Evolutionary conservation across 2,113 vertebrate genomes (phyloP), one percentile per base, ranked within the genome.

Genomic region (Lonchura striata): DNA sequence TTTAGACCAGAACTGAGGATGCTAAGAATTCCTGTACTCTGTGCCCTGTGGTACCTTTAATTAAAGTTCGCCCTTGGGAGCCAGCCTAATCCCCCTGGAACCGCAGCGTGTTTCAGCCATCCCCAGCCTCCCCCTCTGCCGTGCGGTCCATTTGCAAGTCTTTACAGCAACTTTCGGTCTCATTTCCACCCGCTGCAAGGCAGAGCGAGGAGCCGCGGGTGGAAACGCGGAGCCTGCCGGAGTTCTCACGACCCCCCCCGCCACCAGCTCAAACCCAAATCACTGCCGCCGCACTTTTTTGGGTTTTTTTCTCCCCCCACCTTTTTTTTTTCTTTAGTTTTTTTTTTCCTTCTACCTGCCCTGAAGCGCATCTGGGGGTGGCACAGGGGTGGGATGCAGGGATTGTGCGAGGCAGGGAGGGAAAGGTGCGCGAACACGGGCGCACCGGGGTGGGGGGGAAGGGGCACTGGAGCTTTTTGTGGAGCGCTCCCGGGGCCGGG

Each of bases 41-140:
- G 71, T 91, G 91, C 94, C 68, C 94, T 81, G 86, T 94, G 66
- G 93, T 92, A 92, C 95, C 92, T 97, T 97, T 92, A 95, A 97
- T 95, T 86, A 97, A 97, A 96, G 94, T 90, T 96, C 92, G 31
- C 65, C 95, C 86, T 94, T 94, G 96, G 97, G 95, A 85, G 95
- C 86, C 68, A 95, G 93, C 92, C 95, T 94, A 97, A 95, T 93
- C 93, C 92, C 86, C 88, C 94, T 94, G 3, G 78, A 86, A 93
- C 93, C 95, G 85, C 94, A 92, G 92, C 76, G 9, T 28, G 92
- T 79, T 69, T 79, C 83, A 94, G 94, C 50, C 93, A 88, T 88
- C 92, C 88, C 93, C 94, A 84, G 88, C 91, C 89, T 74, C 93
- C 82, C 76, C 86, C 79, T 72, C 57, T 63, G 83, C 93, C 90